These are phyloP conservation scores for Aplysina aerophoba DNA, from an alignment of 37 sponge, comb jelly and placozoan species.

Conservation along the genomic window DNA sequence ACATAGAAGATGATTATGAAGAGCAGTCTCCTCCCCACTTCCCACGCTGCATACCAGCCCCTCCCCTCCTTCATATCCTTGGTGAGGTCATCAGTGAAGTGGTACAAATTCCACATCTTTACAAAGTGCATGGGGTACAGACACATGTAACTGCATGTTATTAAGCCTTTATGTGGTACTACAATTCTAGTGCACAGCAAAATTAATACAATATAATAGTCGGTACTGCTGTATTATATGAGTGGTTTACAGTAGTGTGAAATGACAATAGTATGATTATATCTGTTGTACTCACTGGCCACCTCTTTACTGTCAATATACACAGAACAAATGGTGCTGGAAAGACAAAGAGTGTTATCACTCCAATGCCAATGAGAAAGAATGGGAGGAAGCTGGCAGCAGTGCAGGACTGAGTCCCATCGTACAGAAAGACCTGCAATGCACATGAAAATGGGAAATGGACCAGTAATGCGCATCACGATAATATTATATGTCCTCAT, in stretches of 20 bases:
- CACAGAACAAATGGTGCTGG: constrained; percentile 42
- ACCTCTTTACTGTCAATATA: constrained; percentile 1
- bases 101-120: constrained; percentile 33
- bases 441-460: too few relatives aligned
- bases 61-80: constrained; percentile 52
- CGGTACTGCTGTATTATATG: too few relatives aligned
- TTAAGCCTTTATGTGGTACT: too few relatives aligned
- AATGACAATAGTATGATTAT: too few relatives aligned
- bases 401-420: constrained; percentile 52
- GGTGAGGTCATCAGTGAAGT: constrained; percentile 69
- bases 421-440: constrained; percentile 38
- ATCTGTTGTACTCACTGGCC: constrained; percentile 9
- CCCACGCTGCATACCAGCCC: constrained; percentile 77
- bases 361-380: constrained; percentile 39
- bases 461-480: too few relatives aligned
- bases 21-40: constrained; percentile 64
- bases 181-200: too few relatives aligned
- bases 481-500: too few relatives aligned
- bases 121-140: not conserved
- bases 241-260: too few relatives aligned
- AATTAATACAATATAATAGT: too few relatives aligned
- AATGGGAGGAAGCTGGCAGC: constrained; percentile 36
- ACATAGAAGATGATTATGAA: constrained; percentile 56
- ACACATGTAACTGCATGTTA: too few relatives aligned
- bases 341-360: constrained; percentile 45